Conservation (phyloP, 1,140 invertebrate genomes). For the Conus betulinus region DNA sequence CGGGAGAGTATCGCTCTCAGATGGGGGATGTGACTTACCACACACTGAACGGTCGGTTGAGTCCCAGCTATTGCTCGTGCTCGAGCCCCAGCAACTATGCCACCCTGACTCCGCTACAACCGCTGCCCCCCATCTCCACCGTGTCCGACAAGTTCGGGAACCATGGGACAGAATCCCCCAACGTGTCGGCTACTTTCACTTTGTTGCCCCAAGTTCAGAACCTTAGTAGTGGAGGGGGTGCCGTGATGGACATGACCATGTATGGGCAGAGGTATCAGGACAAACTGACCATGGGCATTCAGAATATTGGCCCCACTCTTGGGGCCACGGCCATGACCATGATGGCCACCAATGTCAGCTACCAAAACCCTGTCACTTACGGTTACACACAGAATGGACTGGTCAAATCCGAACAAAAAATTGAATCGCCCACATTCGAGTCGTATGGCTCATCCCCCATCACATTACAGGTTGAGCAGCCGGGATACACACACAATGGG, state of each 20-base stretch:
- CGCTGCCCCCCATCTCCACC: conserved; percentile 97
- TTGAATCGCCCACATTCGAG: conserved; percentile 68
- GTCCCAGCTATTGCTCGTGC: conserved; percentile 62
- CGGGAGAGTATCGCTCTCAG: conserved; percentile 85
- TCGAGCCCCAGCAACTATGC: conserved; percentile 89
- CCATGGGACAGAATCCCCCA: conserved; percentile 78
- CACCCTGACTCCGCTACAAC: conserved; percentile 95
- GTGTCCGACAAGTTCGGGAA: conserved; percentile 89
- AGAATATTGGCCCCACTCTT: conserved; percentile 77
- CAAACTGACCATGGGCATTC: conserved; percentile 80
- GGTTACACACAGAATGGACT: conserved; percentile 89
- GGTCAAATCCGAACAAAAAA: conserved; percentile 80
- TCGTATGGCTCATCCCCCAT: conserved; percentile 68
- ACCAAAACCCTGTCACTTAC: conserved; percentile 71
- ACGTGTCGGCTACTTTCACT: conserved; percentile 87
- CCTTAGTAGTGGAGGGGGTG: conserved; percentile 72
- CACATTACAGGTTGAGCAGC: conserved; percentile 54
- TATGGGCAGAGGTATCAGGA: conserved; percentile 71
- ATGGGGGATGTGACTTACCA: conserved; percentile 93
- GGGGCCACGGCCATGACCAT: conserved; percentile 80
- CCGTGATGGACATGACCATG: conserved; percentile 76
- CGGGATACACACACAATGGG: conserved; percentile 37
- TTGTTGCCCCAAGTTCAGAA: conserved; percentile 90
- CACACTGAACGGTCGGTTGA: conserved; percentile 79
- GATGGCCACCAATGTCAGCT: conserved; percentile 81